Percentiles rank a stretch among this genome's conserved stretches.
Conservation (phyloP, 2,888 invertebrate species). For the Magallana nippona region DNA sequence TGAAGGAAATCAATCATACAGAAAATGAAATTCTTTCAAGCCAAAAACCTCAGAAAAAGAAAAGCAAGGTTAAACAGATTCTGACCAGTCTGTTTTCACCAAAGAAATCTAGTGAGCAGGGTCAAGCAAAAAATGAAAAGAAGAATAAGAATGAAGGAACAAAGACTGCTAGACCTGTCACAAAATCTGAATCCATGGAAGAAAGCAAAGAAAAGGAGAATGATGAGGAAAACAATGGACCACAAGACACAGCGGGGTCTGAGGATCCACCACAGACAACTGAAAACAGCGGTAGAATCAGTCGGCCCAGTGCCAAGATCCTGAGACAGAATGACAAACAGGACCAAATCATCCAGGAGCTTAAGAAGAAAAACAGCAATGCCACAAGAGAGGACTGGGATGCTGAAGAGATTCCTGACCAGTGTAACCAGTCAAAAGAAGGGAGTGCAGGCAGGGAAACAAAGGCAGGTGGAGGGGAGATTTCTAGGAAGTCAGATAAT, state of each 20-base stretch:
- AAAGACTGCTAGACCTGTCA: background rate
- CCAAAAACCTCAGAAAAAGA: conserved; percentile 23
- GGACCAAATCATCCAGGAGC: conserved; percentile 1
- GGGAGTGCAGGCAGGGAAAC: background rate
- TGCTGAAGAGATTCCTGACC: background rate
- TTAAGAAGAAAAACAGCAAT: conserved; percentile 17
- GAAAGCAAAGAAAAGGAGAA: background rate
- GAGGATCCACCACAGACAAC: background rate
- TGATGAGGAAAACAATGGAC: background rate
- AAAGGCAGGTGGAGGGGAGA: background rate
- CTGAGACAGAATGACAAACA: conserved; percentile 7
- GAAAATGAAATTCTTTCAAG: background rate
- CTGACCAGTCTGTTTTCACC: conserved; percentile 19
- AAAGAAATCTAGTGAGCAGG: conserved; percentile 8
- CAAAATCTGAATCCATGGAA: background rate
- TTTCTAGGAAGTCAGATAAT: background rate
- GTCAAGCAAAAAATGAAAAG: background rate
- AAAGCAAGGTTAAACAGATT: conserved; percentile 5
- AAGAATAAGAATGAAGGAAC: background rate
- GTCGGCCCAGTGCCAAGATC: conserved; percentile 3
- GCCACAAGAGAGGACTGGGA: background rate
- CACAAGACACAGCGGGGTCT: background rate
- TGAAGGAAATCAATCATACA: background rate
- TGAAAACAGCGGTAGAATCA: background rate
- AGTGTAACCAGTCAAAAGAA: background rate